A percentile compares a stretch with the other conserved stretches of the same genome.
These are phyloP conservation scores for Myotis findleyi DNA, from an alignment of 2,797 vertebrate species.

Conservation along the genomic window DNA sequence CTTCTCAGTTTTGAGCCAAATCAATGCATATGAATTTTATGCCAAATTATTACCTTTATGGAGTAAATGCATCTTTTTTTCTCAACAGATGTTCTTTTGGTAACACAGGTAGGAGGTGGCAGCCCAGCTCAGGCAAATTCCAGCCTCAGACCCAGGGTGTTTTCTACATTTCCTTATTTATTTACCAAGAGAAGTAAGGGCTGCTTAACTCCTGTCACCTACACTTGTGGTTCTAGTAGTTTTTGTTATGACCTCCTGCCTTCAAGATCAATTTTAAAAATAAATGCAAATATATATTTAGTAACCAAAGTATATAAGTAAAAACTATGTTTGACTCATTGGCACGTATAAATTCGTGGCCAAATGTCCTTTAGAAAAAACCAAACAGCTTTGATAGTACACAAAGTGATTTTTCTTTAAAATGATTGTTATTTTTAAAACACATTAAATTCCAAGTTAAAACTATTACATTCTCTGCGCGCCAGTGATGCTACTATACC, in stretches of 20 bases:
- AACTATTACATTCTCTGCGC: slow-evolving; percentile 13
- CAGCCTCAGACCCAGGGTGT: neutral
- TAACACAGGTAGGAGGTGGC: neutral
- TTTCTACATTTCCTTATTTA: neutral
- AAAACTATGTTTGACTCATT: slow-evolving; percentile 25
- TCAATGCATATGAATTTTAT: neutral
- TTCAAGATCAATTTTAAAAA: neutral
- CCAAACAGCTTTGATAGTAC: neutral
- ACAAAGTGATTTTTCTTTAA: neutral
- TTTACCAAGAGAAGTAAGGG: neutral
- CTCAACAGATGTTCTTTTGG: neutral
- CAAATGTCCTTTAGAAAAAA: slow-evolving; percentile 29
- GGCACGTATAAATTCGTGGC: neutral
- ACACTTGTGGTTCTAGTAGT: neutral
- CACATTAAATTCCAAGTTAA: slow-evolving; percentile 54
- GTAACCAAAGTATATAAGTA: neutral
- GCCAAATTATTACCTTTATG: neutral
- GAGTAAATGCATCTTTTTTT: neutral
- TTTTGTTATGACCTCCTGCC: neutral
- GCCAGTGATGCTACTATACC: neutral
- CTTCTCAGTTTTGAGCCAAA: slow-evolving; percentile 35
- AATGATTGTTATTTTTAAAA: neutral
- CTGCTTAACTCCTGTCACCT: neutral
- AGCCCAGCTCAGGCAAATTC: neutral
- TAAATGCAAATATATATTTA: neutral